Conservation (phyloP, 2,113 vertebrate genomes). For the Ammospiza caudacuta region DNA sequence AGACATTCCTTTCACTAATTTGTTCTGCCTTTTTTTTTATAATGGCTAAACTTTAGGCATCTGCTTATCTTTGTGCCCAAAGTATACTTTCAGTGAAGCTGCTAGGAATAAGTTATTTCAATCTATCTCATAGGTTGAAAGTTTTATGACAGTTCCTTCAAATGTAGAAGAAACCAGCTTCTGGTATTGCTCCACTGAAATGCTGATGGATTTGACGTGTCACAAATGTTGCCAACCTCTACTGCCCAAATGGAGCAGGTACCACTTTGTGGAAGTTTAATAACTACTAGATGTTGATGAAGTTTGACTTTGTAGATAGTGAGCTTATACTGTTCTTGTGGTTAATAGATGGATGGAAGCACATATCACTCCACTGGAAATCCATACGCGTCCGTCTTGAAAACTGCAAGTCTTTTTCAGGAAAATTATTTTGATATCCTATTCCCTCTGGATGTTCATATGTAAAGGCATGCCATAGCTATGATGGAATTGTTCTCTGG, state of each 20-base stretch:
- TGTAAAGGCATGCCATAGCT: fast-evolving
- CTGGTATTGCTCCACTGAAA: background rate
- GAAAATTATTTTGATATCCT: constrained; percentile 11
- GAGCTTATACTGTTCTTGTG: background rate
- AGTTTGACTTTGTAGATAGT: background rate
- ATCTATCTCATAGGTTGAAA: background rate
- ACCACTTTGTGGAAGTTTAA: background rate
- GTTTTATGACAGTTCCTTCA: background rate
- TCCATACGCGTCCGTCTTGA: background rate
- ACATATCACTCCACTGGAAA: background rate
- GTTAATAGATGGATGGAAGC: background rate
- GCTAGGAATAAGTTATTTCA: background rate
- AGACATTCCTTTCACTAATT: background rate
- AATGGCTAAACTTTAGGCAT: background rate
- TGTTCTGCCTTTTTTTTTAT: background rate
- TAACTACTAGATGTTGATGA: background rate
- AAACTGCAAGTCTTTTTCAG: background rate
- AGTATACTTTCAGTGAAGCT: background rate
- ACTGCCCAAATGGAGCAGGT: background rate
- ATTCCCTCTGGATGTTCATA: background rate
- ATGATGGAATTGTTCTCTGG: background rate
- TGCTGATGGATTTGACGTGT: background rate
- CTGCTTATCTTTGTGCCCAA: background rate
- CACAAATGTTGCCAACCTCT: background rate
- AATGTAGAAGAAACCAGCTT: background rate